Evolutionary conservation across 2,888 invertebrate species (phyloP).

Genomic region (Shargacucullia verbasci): DNA sequence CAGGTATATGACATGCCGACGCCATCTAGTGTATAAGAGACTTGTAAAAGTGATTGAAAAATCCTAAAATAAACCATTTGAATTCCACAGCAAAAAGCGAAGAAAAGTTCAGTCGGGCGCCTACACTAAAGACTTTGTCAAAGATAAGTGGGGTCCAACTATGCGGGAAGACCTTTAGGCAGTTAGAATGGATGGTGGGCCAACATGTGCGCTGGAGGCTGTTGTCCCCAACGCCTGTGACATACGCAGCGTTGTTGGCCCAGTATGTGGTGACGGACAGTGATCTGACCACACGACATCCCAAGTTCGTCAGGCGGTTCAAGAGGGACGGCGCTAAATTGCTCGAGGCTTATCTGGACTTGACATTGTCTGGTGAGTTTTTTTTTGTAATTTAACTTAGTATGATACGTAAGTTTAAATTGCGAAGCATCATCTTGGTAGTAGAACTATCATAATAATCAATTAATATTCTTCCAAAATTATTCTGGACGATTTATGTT

Average conservation of each 20-base stretch:
- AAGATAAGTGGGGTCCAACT: conserved; percentile 77
- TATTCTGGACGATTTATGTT: too few species aligned
- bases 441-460: too few species aligned
- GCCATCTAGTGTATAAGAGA: too few species aligned
- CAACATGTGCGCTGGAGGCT: conserved; percentile 82
- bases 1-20: too few species aligned
- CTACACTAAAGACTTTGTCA: conserved; percentile 76
- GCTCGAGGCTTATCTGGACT: conserved; percentile 79
- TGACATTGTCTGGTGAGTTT: conserved; percentile 81
- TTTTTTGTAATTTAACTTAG: neutral
- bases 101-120: conserved; percentile 80
- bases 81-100: conserved; percentile 79
- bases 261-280: conserved; percentile 79
- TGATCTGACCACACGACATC: conserved; percentile 78
- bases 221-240: conserved; percentile 79
- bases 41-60: too few species aligned
- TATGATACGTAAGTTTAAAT: too few species aligned
- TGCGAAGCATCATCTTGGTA: too few species aligned
- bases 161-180: conserved; percentile 81
- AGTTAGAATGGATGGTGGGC: conserved; percentile 86
- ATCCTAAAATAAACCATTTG: neutral
- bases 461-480: too few species aligned
- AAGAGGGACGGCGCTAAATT: conserved; percentile 78
- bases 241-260: conserved; percentile 78
- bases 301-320: conserved; percentile 79